These are phyloP conservation scores for Podargus strigoides DNA, from an alignment of 2,797 vertebrate genomes.

Conservation along the genomic window DNA sequence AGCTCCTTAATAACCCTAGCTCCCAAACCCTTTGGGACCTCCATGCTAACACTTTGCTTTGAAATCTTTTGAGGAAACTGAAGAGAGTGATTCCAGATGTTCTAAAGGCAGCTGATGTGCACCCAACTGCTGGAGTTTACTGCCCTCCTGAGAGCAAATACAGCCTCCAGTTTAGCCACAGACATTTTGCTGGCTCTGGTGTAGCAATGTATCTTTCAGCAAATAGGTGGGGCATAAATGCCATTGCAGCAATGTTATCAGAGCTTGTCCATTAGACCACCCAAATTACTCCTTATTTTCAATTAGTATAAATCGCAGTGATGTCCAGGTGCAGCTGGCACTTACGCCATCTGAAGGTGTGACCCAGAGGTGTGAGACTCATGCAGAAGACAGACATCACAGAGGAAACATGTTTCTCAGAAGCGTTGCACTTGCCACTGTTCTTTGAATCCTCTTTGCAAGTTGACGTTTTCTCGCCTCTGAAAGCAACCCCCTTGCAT, in stretches of 20 bases:
- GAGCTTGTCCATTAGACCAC: neutral
- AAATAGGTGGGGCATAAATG: neutral
- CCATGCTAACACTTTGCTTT: neutral
- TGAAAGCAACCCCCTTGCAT: conserved; percentile 5
- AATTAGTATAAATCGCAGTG: neutral
- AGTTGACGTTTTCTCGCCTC: conserved; percentile 23
- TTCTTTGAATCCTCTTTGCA: conserved; percentile 39
- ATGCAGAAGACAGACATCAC: neutral
- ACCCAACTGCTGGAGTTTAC: neutral
- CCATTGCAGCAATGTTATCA: neutral
- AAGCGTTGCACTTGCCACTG: neutral
- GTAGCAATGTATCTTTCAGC: neutral
- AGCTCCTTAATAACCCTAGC: neutral
- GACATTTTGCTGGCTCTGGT: neutral
- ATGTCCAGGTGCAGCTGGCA: neutral
- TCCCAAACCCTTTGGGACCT: neutral
- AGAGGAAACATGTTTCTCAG: neutral
- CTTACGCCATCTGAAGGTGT: neutral
- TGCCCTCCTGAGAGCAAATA: neutral
- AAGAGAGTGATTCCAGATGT: neutral
- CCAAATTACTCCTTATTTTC: neutral
- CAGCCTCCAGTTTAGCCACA: neutral
- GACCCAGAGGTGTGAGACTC: neutral
- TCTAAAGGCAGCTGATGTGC: neutral
- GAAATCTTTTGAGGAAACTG: neutral